Evolutionary conservation across 2,797 vertebrate genomes (phyloP), one percentile per base, ranked within the genome.

Genomic region (Champsocephalus gunnari): DNA sequence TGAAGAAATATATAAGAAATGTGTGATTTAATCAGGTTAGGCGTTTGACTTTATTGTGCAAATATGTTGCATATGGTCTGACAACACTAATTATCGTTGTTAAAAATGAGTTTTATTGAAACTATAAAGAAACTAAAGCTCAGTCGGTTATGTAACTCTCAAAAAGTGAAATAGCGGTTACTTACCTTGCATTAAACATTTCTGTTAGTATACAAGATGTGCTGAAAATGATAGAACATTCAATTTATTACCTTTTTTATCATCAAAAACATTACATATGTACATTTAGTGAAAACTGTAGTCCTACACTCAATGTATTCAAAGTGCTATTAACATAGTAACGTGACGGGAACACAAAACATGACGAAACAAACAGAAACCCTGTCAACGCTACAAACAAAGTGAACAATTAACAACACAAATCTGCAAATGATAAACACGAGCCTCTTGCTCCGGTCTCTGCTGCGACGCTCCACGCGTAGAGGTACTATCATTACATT

Each of bases 181-280:
- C 4, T 28, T 28, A 28, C 28, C 28, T 28, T 28, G 0, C 2
- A 11, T 47, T 57, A 45, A 32, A 10, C 11, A 12, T 48, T 32
- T 11, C n/a, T 21, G 13, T 14, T 50, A 17, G 44, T 12, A 11
- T 17, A 28, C n/a, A 56, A 34, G 41, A 55, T 43, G 21, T 8
- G 19, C 38, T 1, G n/a, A 45, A 12, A 24, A n/a, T 79, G 82
- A 74, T 81, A 87, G 81, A 88, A 93, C 92, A 92, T 92, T 92
- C 75, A 93, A 75, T 94, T 94, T 95, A 94, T 93, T 93, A 85
- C 79, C 34, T 82, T 81, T 83, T 81, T 86, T 87, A 60, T 90
- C 86, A 84, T 89, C 86, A 93, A 93, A 93, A 93, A 92, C 91
- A 88, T 91, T 88, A 91, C 89, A 89, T 91, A 93, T 94, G 89